Evolutionary conservation across 2,888 invertebrate species (phyloP), one percentile per base, ranked within the genome.

Genomic region (Lepidonotus clava): DNA sequence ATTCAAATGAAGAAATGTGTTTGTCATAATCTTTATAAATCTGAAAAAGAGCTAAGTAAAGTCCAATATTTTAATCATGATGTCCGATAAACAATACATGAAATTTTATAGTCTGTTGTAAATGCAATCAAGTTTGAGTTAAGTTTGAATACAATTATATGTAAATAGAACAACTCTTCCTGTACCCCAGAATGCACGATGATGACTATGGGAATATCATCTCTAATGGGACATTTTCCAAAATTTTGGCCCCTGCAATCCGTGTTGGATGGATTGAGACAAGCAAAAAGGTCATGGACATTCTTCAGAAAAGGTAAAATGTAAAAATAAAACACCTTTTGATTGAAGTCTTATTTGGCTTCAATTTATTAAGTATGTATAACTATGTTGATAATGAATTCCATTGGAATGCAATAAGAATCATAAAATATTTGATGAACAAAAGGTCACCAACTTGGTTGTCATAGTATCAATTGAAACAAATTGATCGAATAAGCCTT

Each of bases 221-320:
- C 53, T 96, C 96, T 0, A 96, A 96, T 91, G 95, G 96, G 34
- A 95, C 95, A 0, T 96, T 96, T 92, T 96, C 96, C 0, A 96
- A 96, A 93, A 95, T 96, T 83, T 92, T 96, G 86, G 95, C 95
- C 0, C 96, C 96, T 0, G 96, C 96, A 0, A 90, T 96, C 24
- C 94, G 96, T n/a, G 91, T 96, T 21, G 96, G 96, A 1, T 96
- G 96, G 96, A 92, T 96, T 38, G 96, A 96, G 91, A 95, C 95
- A 32, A 95, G 95, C 0, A 87, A 90, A 21, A 88, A 90, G 83
- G 89, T 93, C 28, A 89, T 92, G 41, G 40, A 88, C 1, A 18
- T 38, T 11, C 11, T 71, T 18, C 14, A 18, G 5, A 11, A 34
- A 32, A 71, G 71, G 71, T 71, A 34, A 14, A 21, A 21, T 32